These are phyloP conservation scores for Pteruthius melanotis DNA, from an alignment of 2,113 vertebrate genomes.

Conservation along the genomic window DNA sequence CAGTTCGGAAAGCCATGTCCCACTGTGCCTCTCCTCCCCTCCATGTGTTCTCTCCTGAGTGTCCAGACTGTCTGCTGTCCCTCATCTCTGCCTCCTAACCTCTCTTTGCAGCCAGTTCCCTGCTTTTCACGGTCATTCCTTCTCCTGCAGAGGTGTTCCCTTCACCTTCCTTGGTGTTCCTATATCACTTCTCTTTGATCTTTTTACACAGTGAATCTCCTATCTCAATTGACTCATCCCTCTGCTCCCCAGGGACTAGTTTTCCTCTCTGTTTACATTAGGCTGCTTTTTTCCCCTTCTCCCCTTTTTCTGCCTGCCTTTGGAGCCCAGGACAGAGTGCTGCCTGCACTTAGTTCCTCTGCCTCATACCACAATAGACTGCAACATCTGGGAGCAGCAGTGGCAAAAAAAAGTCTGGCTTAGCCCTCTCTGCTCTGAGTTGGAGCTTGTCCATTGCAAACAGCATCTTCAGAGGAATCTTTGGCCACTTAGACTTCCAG, in stretches of 20 bases:
- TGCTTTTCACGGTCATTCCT: background rate
- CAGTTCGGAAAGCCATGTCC: background rate
- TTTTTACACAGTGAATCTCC: rapidly evolving
- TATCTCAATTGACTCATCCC: background rate
- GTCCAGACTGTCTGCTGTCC: background rate
- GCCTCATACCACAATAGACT: background rate
- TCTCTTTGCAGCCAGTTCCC: background rate
- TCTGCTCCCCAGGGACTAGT: background rate
- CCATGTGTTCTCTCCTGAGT: background rate
- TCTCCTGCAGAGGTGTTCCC: background rate
- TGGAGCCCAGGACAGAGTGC: background rate
- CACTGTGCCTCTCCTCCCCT: background rate
- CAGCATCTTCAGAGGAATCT: background rate
- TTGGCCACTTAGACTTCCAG: background rate
- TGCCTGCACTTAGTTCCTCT: background rate
- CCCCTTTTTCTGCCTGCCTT: background rate
- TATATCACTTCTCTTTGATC: background rate
- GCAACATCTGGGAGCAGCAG: background rate
- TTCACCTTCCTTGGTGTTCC: background rate
- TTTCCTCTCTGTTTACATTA: background rate
- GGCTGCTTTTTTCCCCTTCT: background rate
- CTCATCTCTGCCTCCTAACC: background rate
- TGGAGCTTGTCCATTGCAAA: background rate
- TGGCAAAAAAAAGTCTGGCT: background rate
- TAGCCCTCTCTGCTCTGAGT: background rate